A percentile compares a stretch with the other conserved stretches of the same genome.
Conservation (phyloP, 2,113 vertebrate genomes). For the Eudyptes chrysolophus region DNA sequence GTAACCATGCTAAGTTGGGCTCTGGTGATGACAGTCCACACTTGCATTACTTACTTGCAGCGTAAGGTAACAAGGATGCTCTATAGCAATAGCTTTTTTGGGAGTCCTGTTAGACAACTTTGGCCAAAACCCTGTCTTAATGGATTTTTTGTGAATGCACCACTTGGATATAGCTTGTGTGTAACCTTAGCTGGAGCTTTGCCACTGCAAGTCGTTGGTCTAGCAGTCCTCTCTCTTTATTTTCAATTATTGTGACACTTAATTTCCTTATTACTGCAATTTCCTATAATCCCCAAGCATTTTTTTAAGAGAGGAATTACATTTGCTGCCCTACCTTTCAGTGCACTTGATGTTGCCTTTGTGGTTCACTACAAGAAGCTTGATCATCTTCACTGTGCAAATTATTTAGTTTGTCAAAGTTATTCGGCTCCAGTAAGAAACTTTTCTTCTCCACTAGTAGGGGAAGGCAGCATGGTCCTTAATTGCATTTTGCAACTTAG, state of each 20-base stretch:
- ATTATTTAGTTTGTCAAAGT: not conserved
- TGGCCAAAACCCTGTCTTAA: not conserved
- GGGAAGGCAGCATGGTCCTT: not conserved
- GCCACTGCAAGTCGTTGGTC: not conserved
- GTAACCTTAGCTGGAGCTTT: not conserved
- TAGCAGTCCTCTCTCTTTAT: not conserved
- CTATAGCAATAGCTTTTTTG: not conserved
- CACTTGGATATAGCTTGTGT: not conserved
- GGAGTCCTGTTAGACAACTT: not conserved
- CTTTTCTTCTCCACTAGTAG: not conserved
- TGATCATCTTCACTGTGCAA: not conserved
- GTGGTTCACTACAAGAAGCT: not conserved
- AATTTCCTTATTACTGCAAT: slow-evolving; percentile 76
- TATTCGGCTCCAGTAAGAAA: not conserved
- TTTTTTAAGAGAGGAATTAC: not conserved
- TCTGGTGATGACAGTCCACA: not conserved
- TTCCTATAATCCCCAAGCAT: not conserved
- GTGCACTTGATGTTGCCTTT: not conserved
- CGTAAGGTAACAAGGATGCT: not conserved
- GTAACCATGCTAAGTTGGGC: not conserved
- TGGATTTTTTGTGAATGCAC: not conserved
- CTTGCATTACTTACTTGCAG: not conserved
- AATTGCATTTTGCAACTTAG: not conserved
- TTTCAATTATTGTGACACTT: not conserved
- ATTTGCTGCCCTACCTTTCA: not conserved